Percentiles rank a stretch among this genome's conserved stretches.
phyloP scores from a whole-genome alignment of 1,140 invertebrate genomes.

The Pomphorhynchus laevis region DNA sequence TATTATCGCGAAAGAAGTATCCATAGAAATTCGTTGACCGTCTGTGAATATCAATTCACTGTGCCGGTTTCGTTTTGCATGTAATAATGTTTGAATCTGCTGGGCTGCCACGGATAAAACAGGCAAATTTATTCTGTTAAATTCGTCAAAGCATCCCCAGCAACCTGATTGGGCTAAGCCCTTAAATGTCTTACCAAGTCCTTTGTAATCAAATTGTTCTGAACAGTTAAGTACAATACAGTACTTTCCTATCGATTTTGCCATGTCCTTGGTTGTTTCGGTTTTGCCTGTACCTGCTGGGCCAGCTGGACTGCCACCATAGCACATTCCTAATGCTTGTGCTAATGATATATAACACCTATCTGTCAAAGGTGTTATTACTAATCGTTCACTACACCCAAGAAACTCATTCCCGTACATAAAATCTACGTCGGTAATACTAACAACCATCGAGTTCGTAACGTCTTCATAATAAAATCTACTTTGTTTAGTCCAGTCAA shows the following conservation, averaged over 20 bases:
- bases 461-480: conserved; percentile 87
- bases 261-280: conserved; percentile 87
- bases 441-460: conserved; percentile 50
- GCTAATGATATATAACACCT: conserved; percentile 31
- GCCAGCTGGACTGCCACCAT: conserved; percentile 62
- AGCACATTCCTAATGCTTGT: conserved; percentile 65
- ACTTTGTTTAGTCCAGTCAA: conserved; percentile 83
- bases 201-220: conserved; percentile 87
- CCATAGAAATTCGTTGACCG: conserved; percentile 57
- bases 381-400: conserved; percentile 65
- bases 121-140: conserved; percentile 68
- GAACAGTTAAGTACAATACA: conserved; percentile 91
- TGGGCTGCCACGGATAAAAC: conserved; percentile 76
- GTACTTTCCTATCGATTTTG: conserved; percentile 72
- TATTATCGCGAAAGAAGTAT: conserved; percentile 75
- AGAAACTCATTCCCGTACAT: conserved; percentile 82
- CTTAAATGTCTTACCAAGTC: conserved; percentile 51
- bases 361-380: conserved; percentile 74
- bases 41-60: conserved; percentile 62
- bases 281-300: conserved; percentile 80
- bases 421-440: conserved; percentile 69
- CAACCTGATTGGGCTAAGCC: conserved; percentile 62
- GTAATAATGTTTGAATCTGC: conserved; percentile 56
- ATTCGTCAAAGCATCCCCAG: conserved; percentile 84
- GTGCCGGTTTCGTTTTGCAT: conserved; percentile 53